phyloP scores from a whole-genome alignment of 1,140 invertebrate genomes.

The Anagrus nilaparvatae region DNA sequence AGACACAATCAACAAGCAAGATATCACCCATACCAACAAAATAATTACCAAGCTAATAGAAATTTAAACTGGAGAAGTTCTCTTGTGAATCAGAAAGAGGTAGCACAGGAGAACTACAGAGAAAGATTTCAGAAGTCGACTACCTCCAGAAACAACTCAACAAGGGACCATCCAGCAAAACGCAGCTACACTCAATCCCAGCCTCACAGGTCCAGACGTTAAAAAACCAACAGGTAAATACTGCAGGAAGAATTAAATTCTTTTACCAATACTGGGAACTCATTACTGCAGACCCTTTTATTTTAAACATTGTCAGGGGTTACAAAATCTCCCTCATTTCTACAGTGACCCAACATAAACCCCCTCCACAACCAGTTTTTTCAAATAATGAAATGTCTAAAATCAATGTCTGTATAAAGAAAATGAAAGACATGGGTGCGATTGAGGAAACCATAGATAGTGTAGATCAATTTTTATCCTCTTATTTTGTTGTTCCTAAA shows the following conservation, averaged over 20 bases:
- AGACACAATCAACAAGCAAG: too few relatives aligned
- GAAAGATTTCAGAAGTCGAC: too few relatives aligned
- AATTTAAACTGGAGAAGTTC: too few relatives aligned
- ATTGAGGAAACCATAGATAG: not conserved
- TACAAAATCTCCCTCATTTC: conserved; percentile 8
- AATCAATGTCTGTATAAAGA: not conserved
- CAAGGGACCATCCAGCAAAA: too few relatives aligned
- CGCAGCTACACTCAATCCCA: too few relatives aligned
- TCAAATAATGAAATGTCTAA: not conserved
- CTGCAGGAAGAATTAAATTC: conserved; percentile 10
- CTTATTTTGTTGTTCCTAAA: conserved; percentile 9
- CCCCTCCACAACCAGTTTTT: not conserved
- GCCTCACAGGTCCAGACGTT: too few relatives aligned
- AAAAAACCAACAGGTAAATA: too few relatives aligned
- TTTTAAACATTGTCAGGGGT: conserved; percentile 10
- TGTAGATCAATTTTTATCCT: conserved; percentile 2
- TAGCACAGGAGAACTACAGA: too few relatives aligned
- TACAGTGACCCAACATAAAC: not conserved
- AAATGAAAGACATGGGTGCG: conserved; percentile 7
- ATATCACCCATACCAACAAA: too few relatives aligned
- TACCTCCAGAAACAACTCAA: too few relatives aligned
- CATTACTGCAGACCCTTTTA: conserved; percentile 11
- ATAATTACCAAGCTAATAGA: too few relatives aligned
- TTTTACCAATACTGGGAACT: conserved; percentile 10
- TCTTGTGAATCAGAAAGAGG: too few relatives aligned